These are phyloP conservation scores for Xylota sylvarum DNA, from an alignment of 2,888 invertebrate species.

Conservation along the genomic window DNA sequence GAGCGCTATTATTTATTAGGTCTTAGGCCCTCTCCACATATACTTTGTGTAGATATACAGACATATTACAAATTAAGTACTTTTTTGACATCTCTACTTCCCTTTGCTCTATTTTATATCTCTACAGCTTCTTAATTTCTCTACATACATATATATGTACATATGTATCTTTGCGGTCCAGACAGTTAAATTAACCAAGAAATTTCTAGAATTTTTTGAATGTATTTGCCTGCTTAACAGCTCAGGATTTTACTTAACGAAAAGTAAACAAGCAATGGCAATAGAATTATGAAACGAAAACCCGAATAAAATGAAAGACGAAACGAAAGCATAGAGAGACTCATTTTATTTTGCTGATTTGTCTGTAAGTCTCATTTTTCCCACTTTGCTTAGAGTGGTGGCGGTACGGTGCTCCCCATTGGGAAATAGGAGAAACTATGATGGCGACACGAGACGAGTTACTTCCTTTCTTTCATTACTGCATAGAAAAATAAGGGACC, in stretches of 20 bases:
- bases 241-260: background rate
- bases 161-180: too few species aligned
- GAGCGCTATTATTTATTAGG: too few species aligned
- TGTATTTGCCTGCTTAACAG: conserved; percentile 6
- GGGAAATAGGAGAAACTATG: background rate
- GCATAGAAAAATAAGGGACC: conserved; percentile 40
- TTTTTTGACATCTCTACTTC: too few species aligned
- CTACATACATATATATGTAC: too few species aligned
- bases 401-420: background rate
- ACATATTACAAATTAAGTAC: too few species aligned
- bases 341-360: conserved; percentile 18
- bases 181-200: conserved; percentile 37
- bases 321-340: conserved; percentile 7
- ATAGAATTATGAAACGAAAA: conserved; percentile 32
- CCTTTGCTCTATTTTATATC: too few species aligned
- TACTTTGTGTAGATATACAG: too few species aligned
- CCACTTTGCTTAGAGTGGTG: background rate
- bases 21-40: too few species aligned
- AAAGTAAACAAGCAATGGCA: conserved; percentile 44
- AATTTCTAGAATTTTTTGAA: conserved; percentile 42
- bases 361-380: conserved; percentile 6
- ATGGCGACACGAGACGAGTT: conserved; percentile 50
- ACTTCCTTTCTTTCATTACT: conserved; percentile 44
- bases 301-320: conserved; percentile 13
- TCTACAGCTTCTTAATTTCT: too few species aligned